Base-by-base conservation (phyloP, 2,888 invertebrate species). In the Tiphia femorata region DNA sequence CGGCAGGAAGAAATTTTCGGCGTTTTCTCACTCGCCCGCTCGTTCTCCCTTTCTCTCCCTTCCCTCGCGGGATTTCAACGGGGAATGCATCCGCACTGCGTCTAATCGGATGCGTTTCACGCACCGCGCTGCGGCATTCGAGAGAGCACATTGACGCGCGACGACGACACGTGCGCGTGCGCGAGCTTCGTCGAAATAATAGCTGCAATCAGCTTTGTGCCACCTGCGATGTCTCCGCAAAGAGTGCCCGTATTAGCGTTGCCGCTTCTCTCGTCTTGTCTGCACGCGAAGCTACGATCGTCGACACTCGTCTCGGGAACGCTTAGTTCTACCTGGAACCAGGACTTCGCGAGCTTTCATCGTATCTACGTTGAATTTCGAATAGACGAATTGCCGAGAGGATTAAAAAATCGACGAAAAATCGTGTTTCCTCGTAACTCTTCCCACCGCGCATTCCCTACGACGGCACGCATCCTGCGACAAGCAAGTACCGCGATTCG, bases 201-300 rank as follows among this genome's bases (percentile, higher is more conserved):
- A 65, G 69, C 50, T 43, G 58, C 58, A 69, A 68, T 68, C 58
- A 65, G 69, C 65, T 64, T 62, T 64, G 67, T 57, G 35, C 38
- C 47, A 49, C 23, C 30, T 53, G 38, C 23, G 47, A 57, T 48
- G 46, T 64, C 67, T 64, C 61, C 43, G 21, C 33, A 30, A 40
- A 49, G 49, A 38, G 25, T 16, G 41, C 23, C 25, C 16, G 42
- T 12, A 53, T 33, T 33, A 33, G 12, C 33, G 49, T 33, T 30
- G 30, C 46, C 10, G 17, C 43, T n/a, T n/a, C n/a, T n/a, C n/a
- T n/a, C n/a, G n/a, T n/a, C n/a, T n/a, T n/a, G n/a, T n/a, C n/a
- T n/a, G n/a, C n/a, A n/a, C n/a, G n/a, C n/a, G n/a, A n/a, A n/a
- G n/a, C n/a, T n/a, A n/a, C n/a, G n/a, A n/a, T n/a, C n/a, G n/a